phyloP scores from a whole-genome alignment of 2,797 vertebrate species.

The Psittacula echo region DNA sequence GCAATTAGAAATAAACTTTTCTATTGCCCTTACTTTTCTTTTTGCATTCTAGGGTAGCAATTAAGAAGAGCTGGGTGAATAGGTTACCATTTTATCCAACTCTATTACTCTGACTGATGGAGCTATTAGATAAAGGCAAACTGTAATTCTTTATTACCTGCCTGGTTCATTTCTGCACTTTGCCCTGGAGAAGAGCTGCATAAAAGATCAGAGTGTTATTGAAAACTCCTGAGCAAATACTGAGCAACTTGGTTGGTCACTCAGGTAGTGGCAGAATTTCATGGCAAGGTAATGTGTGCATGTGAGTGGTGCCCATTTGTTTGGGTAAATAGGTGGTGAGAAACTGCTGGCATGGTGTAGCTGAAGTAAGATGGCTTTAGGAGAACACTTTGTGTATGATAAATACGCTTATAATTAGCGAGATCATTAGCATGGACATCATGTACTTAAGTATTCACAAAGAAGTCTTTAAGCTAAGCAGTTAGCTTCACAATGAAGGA shows the following conservation, averaged over 20 bases:
- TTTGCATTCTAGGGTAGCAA: slow-evolving; percentile 71
- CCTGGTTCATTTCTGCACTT: slow-evolving; percentile 74
- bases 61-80: slow-evolving; percentile 70
- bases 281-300: neutral
- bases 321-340: slow-evolving; percentile 18
- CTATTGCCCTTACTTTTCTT: slow-evolving; percentile 40
- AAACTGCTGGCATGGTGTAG: slow-evolving; percentile 62
- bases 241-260: slow-evolving; percentile 72
- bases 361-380: slow-evolving; percentile 65
- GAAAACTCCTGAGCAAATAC: slow-evolving; percentile 82
- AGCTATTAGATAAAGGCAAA: slow-evolving; percentile 80
- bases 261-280: slow-evolving; percentile 40
- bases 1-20: slow-evolving; percentile 71
- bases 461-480: slow-evolving; percentile 80
- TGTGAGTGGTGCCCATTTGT: neutral
- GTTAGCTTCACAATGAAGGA: slow-evolving; percentile 72
- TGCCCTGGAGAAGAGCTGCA: slow-evolving; percentile 75
- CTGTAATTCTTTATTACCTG: slow-evolving; percentile 80
- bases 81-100: slow-evolving; percentile 76
- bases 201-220: slow-evolving; percentile 80
- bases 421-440: slow-evolving; percentile 79
- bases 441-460: slow-evolving; percentile 78
- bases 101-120: slow-evolving; percentile 79
- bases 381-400: slow-evolving; percentile 70
- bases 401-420: slow-evolving; percentile 83